Evolutionary conservation across 2,113 vertebrate species (phyloP), one percentile per base, ranked within the genome.

Genomic region (Corythoichthys haematopterus): DNA sequence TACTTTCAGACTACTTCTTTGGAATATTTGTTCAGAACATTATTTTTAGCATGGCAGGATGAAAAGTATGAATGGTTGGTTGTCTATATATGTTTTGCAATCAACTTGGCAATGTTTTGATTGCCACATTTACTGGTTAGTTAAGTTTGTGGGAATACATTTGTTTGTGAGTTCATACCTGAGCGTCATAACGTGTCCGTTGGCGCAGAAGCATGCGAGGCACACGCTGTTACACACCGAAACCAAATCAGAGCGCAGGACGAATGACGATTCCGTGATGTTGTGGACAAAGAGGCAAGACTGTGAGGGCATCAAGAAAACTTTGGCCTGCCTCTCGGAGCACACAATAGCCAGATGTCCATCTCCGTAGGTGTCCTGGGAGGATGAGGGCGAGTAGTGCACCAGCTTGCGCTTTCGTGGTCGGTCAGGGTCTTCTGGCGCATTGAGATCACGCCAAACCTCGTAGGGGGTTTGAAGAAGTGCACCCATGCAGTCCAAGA

Each of bases 251-350:
- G 96, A 96, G 68, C 91, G 89, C 82, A 98, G 90, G 37, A 99
- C 93, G 77, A 99, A 99, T 64, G 97, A 98, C 0, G 97, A 95
- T 86, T 99, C 97, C 0, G 97, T 99, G 92, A 99, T 97, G 93
- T 96, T 99, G 90, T 98, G 95, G 69, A 94, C 93, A 52, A 94
- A 96, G 74, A 98, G 93, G 90, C 95, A 96, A 37, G 93, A 94
- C 92, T 98, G 96, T n/a, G 95, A 94, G 72, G 97, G 96, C 94
- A 99, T 95, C 81, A 95, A 84, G 88, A 97, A 94, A 52, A 99
- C 95, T 92, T 98, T 98, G 90, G 97, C 97, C 94, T 99, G 97
- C 85, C 94, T 95, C 88, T 99, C 97, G 13, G 96, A 97, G 89
- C 96, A 99, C 83, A 96, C 91, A 78, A 99, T 91, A 40, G 92